These are phyloP conservation scores for Fragum fragum DNA, from an alignment of 2,888 invertebrate genomes.

Conservation along the genomic window DNA sequence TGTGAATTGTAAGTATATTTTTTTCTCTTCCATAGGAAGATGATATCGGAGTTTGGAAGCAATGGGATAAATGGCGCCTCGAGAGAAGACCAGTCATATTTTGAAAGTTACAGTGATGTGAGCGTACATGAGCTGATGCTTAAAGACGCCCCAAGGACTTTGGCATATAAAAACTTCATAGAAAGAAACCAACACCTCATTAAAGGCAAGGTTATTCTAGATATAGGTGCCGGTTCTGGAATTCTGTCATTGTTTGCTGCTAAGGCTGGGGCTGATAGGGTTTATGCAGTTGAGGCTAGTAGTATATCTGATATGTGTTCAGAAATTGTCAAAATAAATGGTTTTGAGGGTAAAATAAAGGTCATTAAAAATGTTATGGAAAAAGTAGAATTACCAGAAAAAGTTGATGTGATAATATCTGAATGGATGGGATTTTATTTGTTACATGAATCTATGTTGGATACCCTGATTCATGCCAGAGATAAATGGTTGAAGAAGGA, in stretches of 20 bases:
- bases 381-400: constrained; percentile 77
- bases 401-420: constrained; percentile 85
- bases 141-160: constrained; percentile 84
- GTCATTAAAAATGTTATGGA: constrained; percentile 83
- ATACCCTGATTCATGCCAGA: constrained; percentile 84
- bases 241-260: constrained; percentile 86
- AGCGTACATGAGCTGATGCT: constrained; percentile 85
- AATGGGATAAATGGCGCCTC: background rate
- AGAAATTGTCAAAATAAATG: constrained; percentile 81
- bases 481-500: constrained; percentile 82
- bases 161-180: constrained; percentile 84
- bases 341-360: constrained; percentile 76
- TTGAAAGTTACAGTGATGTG: constrained; percentile 82
- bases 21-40: too few species aligned
- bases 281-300: constrained; percentile 86
- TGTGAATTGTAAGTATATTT: too few species aligned
- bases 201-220: constrained; percentile 88
- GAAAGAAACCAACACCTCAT: constrained; percentile 82
- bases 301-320: constrained; percentile 77
- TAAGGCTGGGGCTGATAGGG: constrained; percentile 83
- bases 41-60: background rate
- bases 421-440: constrained; percentile 87
- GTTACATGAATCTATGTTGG: constrained; percentile 86
- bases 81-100: constrained; percentile 72
- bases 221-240: constrained; percentile 86